Base-by-base conservation (phyloP, 2,888 invertebrate species). In the Theristus sp. region DNA sequence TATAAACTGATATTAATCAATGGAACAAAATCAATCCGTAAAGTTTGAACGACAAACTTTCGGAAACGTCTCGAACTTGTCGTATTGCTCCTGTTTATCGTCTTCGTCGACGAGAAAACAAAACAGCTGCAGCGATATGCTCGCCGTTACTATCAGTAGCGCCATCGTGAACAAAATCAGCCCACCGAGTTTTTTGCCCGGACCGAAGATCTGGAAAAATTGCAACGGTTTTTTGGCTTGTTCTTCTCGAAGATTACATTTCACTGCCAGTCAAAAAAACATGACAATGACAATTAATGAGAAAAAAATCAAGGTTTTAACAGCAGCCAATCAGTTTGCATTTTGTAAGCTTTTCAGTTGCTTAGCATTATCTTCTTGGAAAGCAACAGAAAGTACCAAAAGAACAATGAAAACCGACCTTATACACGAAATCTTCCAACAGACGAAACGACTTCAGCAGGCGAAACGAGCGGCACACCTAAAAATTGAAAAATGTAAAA, bases 131-230 rank as follows among this genome's bases (percentile, higher is more conserved):
- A 99, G 91, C 55, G 94, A 96, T 71, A 99, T 94, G 65, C 90
- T 90, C 1, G 96, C 96, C 60, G 96, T 94, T 69, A 99, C 94
- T 61, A 99, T 89, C 60, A 99, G 80, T 73, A 99, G 83, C 75
- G 96, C 96, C 88, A 96, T 93, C 55, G 98, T 99, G 76, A 99
- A 99, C 70, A 99, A 88, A 59, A 99, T 93, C n/a, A 99, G 81
- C 67, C 93, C 93, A 46, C 98, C 98, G n/a, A 99, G 80, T 75
- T 99, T 99, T 75, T 94, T 96, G 3, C 94, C 94, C 1, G 81
- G 81, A 26, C 80, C 81, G 71, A 81, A 81, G 56, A 81, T 81
- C 79, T 55, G 87, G 86, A 1, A 88, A 17, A n/a, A 61, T n/a
- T 59, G 24, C n/a, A n/a, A n/a, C n/a, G n/a, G n/a, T n/a, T n/a